Evolutionary conservation across 2,797 vertebrate species (phyloP).

Genomic region (Enteromius argenteus): DNA sequence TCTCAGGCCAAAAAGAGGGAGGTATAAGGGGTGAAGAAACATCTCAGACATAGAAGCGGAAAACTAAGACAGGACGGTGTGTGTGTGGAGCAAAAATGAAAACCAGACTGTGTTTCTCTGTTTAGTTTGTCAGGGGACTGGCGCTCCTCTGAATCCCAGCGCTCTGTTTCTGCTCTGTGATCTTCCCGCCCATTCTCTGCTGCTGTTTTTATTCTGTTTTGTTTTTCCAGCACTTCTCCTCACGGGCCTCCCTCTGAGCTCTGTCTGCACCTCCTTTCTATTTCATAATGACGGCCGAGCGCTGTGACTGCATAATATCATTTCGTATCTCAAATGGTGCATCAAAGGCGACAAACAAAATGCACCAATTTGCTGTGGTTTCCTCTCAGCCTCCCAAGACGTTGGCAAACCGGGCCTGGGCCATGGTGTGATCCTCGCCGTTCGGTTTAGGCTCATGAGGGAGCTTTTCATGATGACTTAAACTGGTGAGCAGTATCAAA

Average conservation of each 20-base stretch:
- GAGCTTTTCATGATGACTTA: conserved; percentile 58
- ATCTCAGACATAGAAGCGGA: conserved; percentile 79
- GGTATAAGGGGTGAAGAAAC: conserved; percentile 80
- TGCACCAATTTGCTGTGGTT: conserved; percentile 77
- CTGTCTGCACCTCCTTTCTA: conserved; percentile 59
- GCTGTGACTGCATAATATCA: conserved; percentile 69
- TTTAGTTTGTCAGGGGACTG: conserved; percentile 87
- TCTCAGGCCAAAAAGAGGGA: conserved; percentile 86
- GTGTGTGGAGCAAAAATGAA: conserved; percentile 81
- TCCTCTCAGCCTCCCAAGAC: conserved; percentile 50
- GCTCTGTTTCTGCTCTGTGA: conserved; percentile 75
- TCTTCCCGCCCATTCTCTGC: conserved; percentile 51
- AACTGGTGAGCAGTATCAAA: conserved; percentile 59
- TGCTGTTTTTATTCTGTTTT: conserved; percentile 56
- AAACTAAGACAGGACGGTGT: conserved; percentile 70
- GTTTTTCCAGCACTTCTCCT: conserved; percentile 33
- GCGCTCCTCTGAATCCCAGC: conserved; percentile 83
- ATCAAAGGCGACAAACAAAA: conserved; percentile 73
- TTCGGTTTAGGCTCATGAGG: conserved; percentile 52
- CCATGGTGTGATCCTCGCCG: conserved; percentile 49
- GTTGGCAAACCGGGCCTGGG: conserved; percentile 30
- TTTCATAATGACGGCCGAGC: conserved; percentile 46
- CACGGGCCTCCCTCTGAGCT: conserved; percentile 35
- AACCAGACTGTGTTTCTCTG: conserved; percentile 85
- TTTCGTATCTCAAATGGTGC: conserved; percentile 67